These are phyloP conservation scores for Margaritifera margaritifera DNA, from an alignment of 2,888 invertebrate species.

Conservation along the genomic window DNA sequence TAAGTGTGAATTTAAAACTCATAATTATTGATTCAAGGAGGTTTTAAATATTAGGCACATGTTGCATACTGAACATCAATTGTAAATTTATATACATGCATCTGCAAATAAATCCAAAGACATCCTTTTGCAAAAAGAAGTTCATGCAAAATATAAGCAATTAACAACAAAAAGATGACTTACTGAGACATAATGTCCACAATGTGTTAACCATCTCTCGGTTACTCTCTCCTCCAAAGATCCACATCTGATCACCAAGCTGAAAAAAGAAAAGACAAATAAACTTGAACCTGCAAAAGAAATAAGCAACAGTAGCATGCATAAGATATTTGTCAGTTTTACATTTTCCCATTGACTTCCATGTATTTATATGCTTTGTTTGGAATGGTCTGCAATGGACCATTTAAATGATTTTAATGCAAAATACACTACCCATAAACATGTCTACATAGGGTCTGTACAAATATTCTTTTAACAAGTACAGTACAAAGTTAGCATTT, in stretches of 20 bases:
- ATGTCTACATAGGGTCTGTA: no score
- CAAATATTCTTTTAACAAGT: no score
- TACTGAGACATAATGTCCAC: slow-evolving; percentile 52
- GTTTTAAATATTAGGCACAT: no score
- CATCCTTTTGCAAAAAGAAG: slow-evolving; percentile 14
- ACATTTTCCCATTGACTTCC: no score
- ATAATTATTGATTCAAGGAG: no score
- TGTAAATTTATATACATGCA: not conserved
- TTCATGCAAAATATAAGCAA: not conserved
- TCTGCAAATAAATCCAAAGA: slow-evolving; percentile 15
- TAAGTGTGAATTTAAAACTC: no score
- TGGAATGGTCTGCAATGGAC: no score
- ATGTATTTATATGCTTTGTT: no score
- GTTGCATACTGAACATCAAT: not conserved
- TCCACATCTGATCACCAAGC: slow-evolving; percentile 44
- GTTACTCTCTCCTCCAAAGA: slow-evolving; percentile 48
- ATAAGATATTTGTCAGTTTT: not conserved
- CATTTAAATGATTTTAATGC: no score
- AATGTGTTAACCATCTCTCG: slow-evolving; percentile 43
- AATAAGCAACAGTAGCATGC: not conserved
- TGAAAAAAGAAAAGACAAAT: slow-evolving; percentile 14
- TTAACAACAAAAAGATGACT: slow-evolving; percentile 20
- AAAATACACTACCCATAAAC: no score
- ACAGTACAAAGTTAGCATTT: no score
- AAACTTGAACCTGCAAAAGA: no score